phyloP scores from a whole-genome alignment of 2,888 invertebrate genomes.

The Pheosia gnoma region DNA sequence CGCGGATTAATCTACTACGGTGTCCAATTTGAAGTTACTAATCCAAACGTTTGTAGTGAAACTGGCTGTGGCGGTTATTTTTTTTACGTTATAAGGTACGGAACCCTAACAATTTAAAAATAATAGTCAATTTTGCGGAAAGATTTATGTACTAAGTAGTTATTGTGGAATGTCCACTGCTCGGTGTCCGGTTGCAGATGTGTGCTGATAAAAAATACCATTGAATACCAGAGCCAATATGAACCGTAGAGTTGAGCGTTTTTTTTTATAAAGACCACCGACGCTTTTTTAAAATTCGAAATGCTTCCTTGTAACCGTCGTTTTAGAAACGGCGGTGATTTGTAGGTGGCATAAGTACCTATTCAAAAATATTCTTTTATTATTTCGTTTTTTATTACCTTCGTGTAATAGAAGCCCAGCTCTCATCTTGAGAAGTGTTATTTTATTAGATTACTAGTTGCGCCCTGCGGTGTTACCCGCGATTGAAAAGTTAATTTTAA shows the following conservation, averaged over 20 bases:
- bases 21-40: too few species aligned
- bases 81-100: neutral
- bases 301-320: conserved; percentile 22
- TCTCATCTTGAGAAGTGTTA: too few species aligned
- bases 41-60: too few species aligned
- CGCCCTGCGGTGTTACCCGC: too few species aligned
- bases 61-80: too few species aligned
- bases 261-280: conserved; percentile 45
- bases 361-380: neutral
- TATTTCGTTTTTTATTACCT: too few species aligned
- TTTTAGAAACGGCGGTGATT: conserved; percentile 2
- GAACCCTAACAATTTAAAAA: conserved; percentile 57
- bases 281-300: conserved; percentile 34
- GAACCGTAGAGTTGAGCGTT: conserved; percentile 38
- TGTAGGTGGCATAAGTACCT: conserved; percentile 2
- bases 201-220: conserved; percentile 48
- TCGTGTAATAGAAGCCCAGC: too few species aligned
- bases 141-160: conserved; percentile 78
- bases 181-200: conserved; percentile 80
- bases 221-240: conserved; percentile 52
- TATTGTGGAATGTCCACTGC: conserved; percentile 63
- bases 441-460: too few species aligned
- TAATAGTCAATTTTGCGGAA: conserved; percentile 77
- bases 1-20: too few species aligned
- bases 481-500: too few species aligned